Evolutionary conservation across 2,888 invertebrate genomes (phyloP), one percentile per base, ranked within the genome.

Genomic region (Rotaria sp.): DNA sequence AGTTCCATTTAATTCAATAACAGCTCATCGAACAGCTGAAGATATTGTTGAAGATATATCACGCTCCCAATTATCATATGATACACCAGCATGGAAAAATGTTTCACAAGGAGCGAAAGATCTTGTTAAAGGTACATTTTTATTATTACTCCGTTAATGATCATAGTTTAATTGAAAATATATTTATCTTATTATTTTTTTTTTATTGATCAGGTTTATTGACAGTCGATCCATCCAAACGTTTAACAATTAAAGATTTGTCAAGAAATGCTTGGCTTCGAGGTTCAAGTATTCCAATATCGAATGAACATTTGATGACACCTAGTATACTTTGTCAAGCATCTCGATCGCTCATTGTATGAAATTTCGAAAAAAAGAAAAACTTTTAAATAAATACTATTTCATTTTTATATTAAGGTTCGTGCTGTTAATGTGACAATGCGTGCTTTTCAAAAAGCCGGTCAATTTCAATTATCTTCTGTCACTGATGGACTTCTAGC

Each of bases 21-120:
- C 94, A 2, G 92, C 93, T 75, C 94, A 94, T 88, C 94, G 94
- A 89, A 94, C 94, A n/a, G 94, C 95, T 30, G 93, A 93, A 0
- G 91, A 90, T 45, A 94, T 95, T 87, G 95, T 96, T 93, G 93
- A 94, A 87, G 92, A 95, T 87, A 96, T 96, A 87, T 93, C 94
- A 88, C 93, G 93, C 7, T 96, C 96, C 5, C 93, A 94, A 88
- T 95, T 96, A 90, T 93, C 93, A 88, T 94, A 96, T 91, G 93
- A 94, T 85, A 94, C 94, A 88, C 90, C 92, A 24, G 93, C 93
- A 80, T 80, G 80, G 80, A 80, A 26, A 45, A 45, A 45, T 80
- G 80, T 80, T 45, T 80, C 80, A 45, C 80, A 80, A 80, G n/a
- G 26, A n/a, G 80, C 80, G 1, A 80, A 80, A 80, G 80, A 80